Evolutionary conservation across 1,140 invertebrate genomes (phyloP).

Genomic region (Phymastichus coffea): DNA sequence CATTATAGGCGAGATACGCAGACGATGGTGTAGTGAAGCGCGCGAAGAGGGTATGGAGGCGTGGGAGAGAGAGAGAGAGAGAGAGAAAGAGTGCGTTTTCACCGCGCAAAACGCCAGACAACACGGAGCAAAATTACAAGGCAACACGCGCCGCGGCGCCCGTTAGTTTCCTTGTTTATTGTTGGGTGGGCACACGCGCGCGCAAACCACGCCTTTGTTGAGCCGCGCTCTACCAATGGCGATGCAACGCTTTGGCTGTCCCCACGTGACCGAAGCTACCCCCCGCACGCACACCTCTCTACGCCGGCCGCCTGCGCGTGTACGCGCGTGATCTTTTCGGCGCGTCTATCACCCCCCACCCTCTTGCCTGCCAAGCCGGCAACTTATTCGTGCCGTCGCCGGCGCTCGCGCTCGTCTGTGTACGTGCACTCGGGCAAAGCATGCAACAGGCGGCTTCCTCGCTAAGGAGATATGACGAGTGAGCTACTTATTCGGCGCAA

Average conservation of each 20-base stretch:
- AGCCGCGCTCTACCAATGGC: slow-evolving; percentile 49
- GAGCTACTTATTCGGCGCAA: too few species aligned
- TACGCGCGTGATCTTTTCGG: slow-evolving; percentile 8
- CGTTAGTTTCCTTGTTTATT: slow-evolving; percentile 56
- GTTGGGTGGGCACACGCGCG: slow-evolving; percentile 54
- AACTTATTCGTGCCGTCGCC: too few species aligned
- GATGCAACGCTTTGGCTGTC: slow-evolving; percentile 31
- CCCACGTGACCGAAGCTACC: slow-evolving; percentile 42
- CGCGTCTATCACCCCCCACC: slow-evolving; percentile 45
- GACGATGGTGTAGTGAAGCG: slow-evolving; percentile 3
- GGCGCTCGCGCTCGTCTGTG: too few species aligned
- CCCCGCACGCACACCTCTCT: slow-evolving; percentile 26
- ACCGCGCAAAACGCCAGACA: too few species aligned
- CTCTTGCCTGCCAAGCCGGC: too few species aligned
- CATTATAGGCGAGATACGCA: too few species aligned
- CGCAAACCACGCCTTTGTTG: slow-evolving; percentile 53
- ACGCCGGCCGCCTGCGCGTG: slow-evolving; percentile 15
- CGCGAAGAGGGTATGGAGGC: slow-evolving; percentile 24
- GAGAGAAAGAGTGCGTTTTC: neutral
- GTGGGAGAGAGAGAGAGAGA: slow-evolving; percentile 34
- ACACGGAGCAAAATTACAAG: too few species aligned
- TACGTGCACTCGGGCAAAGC: slow-evolving; percentile 35
- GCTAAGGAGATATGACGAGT: too few species aligned
- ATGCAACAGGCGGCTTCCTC: slow-evolving; percentile 53
- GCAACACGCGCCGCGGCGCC: neutral